Evolutionary conservation across 92 coral and sea anemone species (phyloP), one percentile per base, ranked within the genome.

Genomic region (Chrysogorgia sp.): DNA sequence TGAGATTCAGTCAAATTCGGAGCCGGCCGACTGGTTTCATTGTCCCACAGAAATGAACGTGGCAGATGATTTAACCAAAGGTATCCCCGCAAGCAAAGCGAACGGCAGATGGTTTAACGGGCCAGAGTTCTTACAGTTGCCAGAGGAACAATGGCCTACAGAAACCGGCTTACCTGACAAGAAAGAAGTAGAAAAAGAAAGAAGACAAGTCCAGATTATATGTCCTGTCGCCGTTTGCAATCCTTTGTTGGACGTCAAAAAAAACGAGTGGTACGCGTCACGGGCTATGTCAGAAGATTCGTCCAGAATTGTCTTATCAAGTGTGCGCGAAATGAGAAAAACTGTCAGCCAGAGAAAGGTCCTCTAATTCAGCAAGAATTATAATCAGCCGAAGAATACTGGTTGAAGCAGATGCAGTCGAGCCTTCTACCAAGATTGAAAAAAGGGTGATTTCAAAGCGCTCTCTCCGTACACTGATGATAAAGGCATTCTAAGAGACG

Each of bases 81-180:
- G 86, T 15, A 81, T 86, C 21, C 17, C 86, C 56, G 81, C 80
- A 40, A 65, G 67, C 33, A 83, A 86, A 22, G 63, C 74, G 25
- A 71, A 86, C 47, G 90, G 90, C 19, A 81, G 86, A 81, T 86
- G 90, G 90, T 49, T 86, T 15, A 81, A 60, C 32, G 90, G 90
- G 12, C 90, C 90, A 29, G 26, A 65, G 57, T 86, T 81, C 47
- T 37, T 81, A 35, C 86, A 72, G 69, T 34, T 64, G 50, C 83
- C 86, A 52, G 80, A 86, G 48, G 71, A 58, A 15, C 68, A 81
- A 23, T 81, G 90, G 90, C 90, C 90, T 30, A 19, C 28, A 21
- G 66, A 86, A 68, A 68, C 75, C 13, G 64, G 83, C 58, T 31
- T 29, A 61, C 82, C 83, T 55, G 82, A 58, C 28, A 58, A 58